Evolutionary conservation across 2,113 vertebrate species (phyloP), one percentile per base, ranked within the genome.

Genomic region (Hemicordylus capensis): DNA sequence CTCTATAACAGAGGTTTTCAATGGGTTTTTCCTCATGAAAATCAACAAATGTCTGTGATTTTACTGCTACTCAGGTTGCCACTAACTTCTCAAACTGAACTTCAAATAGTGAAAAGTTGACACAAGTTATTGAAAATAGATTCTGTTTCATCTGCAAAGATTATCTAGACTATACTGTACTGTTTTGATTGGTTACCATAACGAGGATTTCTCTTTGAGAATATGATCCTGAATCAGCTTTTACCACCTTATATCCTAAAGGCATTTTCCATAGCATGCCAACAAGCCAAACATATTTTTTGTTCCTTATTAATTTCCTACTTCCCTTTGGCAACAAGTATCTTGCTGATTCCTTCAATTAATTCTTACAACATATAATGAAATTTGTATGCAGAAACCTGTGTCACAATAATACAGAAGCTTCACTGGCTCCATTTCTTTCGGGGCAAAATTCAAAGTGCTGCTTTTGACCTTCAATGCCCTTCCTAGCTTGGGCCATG

Each of bases 251-350:
- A 1, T 75, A 48, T 58, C 76, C 76, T 73, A 59, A 85, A 64
- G 78, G 64, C 22, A 12, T 34, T 46, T 59, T 58, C 0, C 0
- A 34, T 85, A 83, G 61, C 74, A 46, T 3, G 10, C 51, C 80
- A 83, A 70, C n/a, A 17, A 39, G 42, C 34, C 5, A 0, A 26
- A 44, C 59, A 72, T 28, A n/a, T 48, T 80, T 72, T 91, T 79
- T 90, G 44, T 75, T 93, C 89, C 79, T 70, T 17, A 69, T 84
- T 91, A 86, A 89, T 28, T 73, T 83, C n/a, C 72, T 86, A 3
- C 1, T 56, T 67, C 75, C 89, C 83, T 58, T n/a, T 74, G 54
- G 64, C 10, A n/a, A 10, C 64, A 14, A 14, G 64, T 66, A 81
- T 22, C 28, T 37, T 87, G 54, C 46, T 82, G 54, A 28, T 54